A percentile compares a stretch with the other conserved stretches of the same genome.
Evolutionary conservation across 2,113 vertebrate genomes (phyloP).

Genomic region (Jaculus jaculus): DNA sequence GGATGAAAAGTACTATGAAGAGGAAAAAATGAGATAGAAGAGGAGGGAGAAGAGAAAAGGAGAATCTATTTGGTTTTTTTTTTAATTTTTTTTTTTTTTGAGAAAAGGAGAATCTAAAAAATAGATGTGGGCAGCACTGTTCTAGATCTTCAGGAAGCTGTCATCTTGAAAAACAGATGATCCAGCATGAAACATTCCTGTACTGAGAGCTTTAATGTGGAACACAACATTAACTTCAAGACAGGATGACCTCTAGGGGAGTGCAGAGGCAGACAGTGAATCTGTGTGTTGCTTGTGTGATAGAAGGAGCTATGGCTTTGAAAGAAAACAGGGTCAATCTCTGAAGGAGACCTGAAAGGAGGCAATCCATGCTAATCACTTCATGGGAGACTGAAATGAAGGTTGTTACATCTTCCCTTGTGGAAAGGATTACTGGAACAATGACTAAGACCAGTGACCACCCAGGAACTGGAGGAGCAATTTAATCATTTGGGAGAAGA

Average conservation of each 20-base stretch:
- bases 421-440: neutral
- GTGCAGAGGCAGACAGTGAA: neutral
- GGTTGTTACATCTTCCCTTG: neutral
- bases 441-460: neutral
- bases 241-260: neutral
- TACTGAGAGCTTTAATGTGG: neutral
- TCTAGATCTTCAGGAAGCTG: neutral
- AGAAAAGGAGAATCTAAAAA: neutral
- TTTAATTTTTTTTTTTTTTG: no score
- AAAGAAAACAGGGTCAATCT: neutral
- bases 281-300: neutral
- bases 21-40: neutral
- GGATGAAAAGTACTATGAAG: neutral
- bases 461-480: neutral
- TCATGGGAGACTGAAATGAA: neutral
- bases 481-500: neutral
- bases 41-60: neutral
- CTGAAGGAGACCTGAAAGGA: neutral
- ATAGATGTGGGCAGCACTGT: neutral
- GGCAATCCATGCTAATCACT: neutral
- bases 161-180: neutral
- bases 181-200: neutral
- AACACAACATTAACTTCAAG: neutral
- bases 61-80: no score
- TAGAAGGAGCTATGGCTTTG: neutral